Base-by-base conservation (phyloP, 2,888 invertebrate genomes). In the Priocnemis perturbator region DNA sequence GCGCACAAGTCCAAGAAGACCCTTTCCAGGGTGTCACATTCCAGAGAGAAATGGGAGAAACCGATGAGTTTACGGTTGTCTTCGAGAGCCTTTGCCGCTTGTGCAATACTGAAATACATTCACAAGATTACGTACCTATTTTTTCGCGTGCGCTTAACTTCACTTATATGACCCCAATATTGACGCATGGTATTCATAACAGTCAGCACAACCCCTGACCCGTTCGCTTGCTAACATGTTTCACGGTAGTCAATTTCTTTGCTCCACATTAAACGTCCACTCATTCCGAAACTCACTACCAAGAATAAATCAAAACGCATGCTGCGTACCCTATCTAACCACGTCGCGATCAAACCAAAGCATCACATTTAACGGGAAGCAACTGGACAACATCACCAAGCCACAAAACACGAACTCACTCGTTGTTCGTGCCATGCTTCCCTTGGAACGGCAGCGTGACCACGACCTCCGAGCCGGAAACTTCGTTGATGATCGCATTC, bases 11-110 rank as follows among this genome's bases (percentile, higher is more conserved):
- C 90, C 77, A 90, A 90, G 85, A 94, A 93, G 57, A 94, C 92
- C 78, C 92, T 91, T 79, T 94, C 93, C 68, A 94, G 87, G 53
- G 91, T 92, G 86, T 92, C 92, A 86, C 93, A 93, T 84, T 92
- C 92, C 74, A 94, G 81, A 15, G 90, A 87, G 77, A 91, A 90
- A 69, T 89, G 89, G 7, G 84, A 88, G 81, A 91, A 92, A 53
- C 90, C 91, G 48, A 91, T 89, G 37, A 82, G 78, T 0, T 81
- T 53, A 71, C 90, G 90, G 20, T 89, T 87, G 19, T 89, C 82
- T 78, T 93, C 93, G 64, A 94, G 81, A 7, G 85, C 78, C 45
- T 86, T 82, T 73, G 91, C 91, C 2, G 91, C 86, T 50, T 89
- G 86, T 0, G 90, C 86, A 82, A 91, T 91, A 77, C 92, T 92